A percentile compares a stretch with the other conserved stretches of the same genome.
Conservation (phyloP, 2,888 invertebrate genomes). For the Xanthia icteritia region DNA sequence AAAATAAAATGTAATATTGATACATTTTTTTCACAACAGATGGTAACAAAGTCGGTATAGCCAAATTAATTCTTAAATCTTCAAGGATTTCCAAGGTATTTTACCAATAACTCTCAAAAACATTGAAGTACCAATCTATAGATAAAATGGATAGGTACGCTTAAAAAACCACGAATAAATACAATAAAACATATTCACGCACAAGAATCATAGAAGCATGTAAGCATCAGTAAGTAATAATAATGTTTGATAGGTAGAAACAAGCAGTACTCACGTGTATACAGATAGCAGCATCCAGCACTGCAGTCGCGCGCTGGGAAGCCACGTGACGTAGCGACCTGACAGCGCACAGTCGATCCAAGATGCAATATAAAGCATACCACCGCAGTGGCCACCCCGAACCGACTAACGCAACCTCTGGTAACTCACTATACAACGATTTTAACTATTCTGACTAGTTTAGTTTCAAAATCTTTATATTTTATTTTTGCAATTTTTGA, state of each 20-base stretch:
- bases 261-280: constrained; percentile 91
- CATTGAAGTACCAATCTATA: neutral
- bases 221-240: constrained; percentile 34
- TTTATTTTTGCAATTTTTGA: constrained; percentile 33
- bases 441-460: constrained; percentile 84
- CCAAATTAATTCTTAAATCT: neutral
- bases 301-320: constrained; percentile 91
- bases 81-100: neutral
- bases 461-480: constrained; percentile 60
- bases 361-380: constrained; percentile 90
- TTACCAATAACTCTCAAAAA: neutral
- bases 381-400: constrained; percentile 87
- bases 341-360: constrained; percentile 91
- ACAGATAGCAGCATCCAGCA: constrained; percentile 93
- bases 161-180: constrained; percentile 16
- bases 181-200: constrained; percentile 17
- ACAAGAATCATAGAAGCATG: constrained; percentile 18
- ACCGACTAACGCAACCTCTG: constrained; percentile 76
- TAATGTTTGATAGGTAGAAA: constrained; percentile 52
- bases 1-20: neutral
- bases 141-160: neutral
- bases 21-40: neutral
- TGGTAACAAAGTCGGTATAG: neutral
- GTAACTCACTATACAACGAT: constrained; percentile 84
- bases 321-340: constrained; percentile 91